Percentiles rank a stretch among this genome's conserved stretches.
Evolutionary conservation across 1,140 invertebrate species (phyloP).

Genomic region (Drosophila ercepeae): DNA sequence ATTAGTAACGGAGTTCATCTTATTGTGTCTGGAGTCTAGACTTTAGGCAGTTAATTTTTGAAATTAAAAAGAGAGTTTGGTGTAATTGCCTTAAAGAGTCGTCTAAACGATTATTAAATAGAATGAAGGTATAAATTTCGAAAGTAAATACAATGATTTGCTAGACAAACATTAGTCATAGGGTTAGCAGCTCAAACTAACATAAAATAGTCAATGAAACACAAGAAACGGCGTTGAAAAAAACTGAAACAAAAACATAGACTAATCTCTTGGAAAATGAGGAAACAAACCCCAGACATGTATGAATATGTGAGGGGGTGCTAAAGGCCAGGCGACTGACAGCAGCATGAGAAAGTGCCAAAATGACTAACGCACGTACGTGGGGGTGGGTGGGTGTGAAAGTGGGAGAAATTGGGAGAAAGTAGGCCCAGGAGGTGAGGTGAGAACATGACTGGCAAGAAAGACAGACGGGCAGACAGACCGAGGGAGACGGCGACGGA

Average conservation of each 20-base stretch:
- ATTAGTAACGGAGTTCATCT: slow-evolving; percentile 12
- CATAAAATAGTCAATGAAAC: slow-evolving; percentile 76
- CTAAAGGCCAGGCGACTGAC: slow-evolving; percentile 52
- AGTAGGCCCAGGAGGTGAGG: slow-evolving; percentile 30
- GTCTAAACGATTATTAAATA: too few relatives aligned
- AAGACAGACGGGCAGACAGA: slow-evolving; percentile 14
- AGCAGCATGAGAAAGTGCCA: slow-evolving; percentile 76
- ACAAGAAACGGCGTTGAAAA: slow-evolving; percentile 13
- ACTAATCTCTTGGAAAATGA: slow-evolving; percentile 55
- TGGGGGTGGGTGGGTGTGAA: not conserved
- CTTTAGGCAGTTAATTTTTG: slow-evolving; percentile 19
- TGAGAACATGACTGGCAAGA: slow-evolving; percentile 49
- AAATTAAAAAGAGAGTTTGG: not conserved
- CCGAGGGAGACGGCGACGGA: slow-evolving; percentile 46
- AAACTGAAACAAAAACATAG: slow-evolving; percentile 18
- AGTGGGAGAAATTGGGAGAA: not conserved
- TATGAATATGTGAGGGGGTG: slow-evolving; percentile 49
- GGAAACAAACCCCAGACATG: slow-evolving; percentile 13
- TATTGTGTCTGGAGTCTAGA: slow-evolving; percentile 56
- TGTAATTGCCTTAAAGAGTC: not conserved
- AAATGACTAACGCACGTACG: slow-evolving; percentile 73
- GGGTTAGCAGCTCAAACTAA: slow-evolving; percentile 65
- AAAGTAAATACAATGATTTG: too few relatives aligned
- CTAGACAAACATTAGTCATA: too few relatives aligned
- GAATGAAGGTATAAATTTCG: too few relatives aligned